Conservation (phyloP, 2,888 invertebrate species). For the Iphiclides podalirius region DNA sequence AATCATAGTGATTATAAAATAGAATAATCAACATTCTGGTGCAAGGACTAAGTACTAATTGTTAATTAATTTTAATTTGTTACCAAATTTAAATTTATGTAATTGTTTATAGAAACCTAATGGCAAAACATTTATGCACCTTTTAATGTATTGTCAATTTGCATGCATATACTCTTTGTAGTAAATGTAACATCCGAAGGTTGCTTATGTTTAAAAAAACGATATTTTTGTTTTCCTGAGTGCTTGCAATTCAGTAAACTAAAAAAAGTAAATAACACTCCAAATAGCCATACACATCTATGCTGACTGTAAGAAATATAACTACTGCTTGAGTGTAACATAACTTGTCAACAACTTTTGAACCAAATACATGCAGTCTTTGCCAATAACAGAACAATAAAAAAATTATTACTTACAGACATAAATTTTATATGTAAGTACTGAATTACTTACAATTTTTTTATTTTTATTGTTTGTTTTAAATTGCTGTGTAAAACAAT, state of each 20-base stretch:
- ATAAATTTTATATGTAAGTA: too few relatives aligned
- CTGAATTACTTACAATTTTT: too few relatives aligned
- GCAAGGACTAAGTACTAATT: too few relatives aligned
- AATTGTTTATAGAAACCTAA: too few relatives aligned
- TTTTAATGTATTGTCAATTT: constrained; percentile 40
- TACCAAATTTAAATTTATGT: too few relatives aligned
- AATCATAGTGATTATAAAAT: neutral
- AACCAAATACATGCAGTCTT: neutral
- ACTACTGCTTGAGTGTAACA: neutral
- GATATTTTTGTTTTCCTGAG: neutral
- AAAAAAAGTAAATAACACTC: neutral
- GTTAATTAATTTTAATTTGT: too few relatives aligned
- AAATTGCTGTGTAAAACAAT: too few relatives aligned
- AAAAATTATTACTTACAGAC: too few relatives aligned
- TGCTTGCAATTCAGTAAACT: constrained; percentile 3
- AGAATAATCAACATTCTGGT: too few relatives aligned
- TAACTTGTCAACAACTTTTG: neutral
- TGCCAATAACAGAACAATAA: neutral
- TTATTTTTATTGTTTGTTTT: too few relatives aligned
- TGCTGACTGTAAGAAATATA: neutral
- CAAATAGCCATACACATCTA: neutral
- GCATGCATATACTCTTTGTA: constrained; percentile 36
- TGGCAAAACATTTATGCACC: constrained; percentile 33
- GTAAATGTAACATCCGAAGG: neutral
- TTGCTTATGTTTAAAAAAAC: neutral